Percentiles rank a stretch among this genome's conserved stretches.
phyloP scores from a whole-genome alignment of 1,140 invertebrate genomes.

The Leucophenga varia region DNA sequence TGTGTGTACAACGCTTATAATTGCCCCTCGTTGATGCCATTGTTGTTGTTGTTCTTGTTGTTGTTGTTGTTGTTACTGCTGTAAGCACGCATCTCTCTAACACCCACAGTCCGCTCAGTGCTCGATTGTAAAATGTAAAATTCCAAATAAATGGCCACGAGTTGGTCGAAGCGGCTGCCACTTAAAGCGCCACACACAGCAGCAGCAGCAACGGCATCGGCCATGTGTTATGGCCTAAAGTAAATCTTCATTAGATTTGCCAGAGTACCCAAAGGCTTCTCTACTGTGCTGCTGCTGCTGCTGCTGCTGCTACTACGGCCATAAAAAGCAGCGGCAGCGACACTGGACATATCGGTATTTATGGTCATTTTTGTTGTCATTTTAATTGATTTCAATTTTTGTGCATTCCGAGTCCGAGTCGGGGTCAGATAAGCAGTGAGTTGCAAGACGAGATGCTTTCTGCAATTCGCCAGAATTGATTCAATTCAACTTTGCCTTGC shows the following conservation, averaged over 20 bases:
- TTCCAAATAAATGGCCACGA: slow-evolving; percentile 50
- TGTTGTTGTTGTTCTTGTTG: slow-evolving; percentile 9
- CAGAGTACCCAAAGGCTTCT: slow-evolving; percentile 8
- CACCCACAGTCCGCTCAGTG: slow-evolving; percentile 9
- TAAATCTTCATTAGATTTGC: slow-evolving; percentile 51
- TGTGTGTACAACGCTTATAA: slow-evolving; percentile 44
- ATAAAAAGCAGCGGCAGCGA: slow-evolving; percentile 1
- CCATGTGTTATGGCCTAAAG: slow-evolving; percentile 50
- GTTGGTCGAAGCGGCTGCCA: slow-evolving; percentile 18
- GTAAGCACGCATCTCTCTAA: slow-evolving; percentile 32
- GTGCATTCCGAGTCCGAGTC: too few relatives aligned
- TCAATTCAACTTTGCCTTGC: too few relatives aligned
- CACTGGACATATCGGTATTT: slow-evolving; percentile 32
- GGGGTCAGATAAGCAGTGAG: too few relatives aligned
- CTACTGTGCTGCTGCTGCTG: neutral
- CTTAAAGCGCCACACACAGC: too few relatives aligned
- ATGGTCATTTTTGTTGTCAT: too few relatives aligned
- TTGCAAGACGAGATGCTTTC: too few relatives aligned
- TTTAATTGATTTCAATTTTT: too few relatives aligned
- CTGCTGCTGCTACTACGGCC: neutral
- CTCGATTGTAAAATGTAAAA: slow-evolving; percentile 48
- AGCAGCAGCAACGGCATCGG: slow-evolving; percentile 24
- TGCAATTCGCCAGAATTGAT: too few relatives aligned
- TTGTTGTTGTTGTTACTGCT: slow-evolving; percentile 27
- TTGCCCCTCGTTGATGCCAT: too few relatives aligned